These are phyloP conservation scores for Arothron firmamentum DNA, from an alignment of 2,113 vertebrate genomes.

Conservation along the genomic window DNA sequence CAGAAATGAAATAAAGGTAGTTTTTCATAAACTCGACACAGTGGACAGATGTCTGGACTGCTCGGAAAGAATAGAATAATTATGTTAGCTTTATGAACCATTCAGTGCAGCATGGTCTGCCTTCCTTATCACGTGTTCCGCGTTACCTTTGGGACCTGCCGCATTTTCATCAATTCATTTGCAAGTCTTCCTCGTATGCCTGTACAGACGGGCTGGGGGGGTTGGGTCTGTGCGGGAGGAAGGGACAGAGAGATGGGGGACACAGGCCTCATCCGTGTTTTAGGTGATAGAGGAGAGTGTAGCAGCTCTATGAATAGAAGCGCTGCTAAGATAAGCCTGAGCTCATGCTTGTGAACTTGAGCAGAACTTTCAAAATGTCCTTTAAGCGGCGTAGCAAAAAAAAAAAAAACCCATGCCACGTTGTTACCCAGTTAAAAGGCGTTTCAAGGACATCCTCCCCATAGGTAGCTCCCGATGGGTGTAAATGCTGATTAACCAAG, in stretches of 20 bases:
- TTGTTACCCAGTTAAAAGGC: conserved; percentile 12
- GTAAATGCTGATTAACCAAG: too few species aligned
- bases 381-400: conserved; percentile 8
- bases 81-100: conserved; percentile 56
- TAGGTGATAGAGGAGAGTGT: conserved; percentile 43
- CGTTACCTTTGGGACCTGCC: conserved; percentile 12
- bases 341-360: conserved; percentile 30
- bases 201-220: not conserved
- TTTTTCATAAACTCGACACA: not conserved
- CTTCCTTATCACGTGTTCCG: conserved; percentile 33
- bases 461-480: too few species aligned
- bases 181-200: conserved; percentile 26
- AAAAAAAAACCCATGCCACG: not conserved
- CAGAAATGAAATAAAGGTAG: not conserved
- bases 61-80: conserved; percentile 45
- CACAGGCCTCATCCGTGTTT: conserved; percentile 49
- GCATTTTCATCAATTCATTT: conserved; percentile 45
- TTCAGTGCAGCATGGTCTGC: conserved; percentile 31
- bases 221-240: conserved; percentile 9
- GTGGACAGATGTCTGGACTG: conserved; percentile 34
- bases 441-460: conserved; percentile 21
- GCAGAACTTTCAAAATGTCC: conserved; percentile 19
- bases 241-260: not conserved
- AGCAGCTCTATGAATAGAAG: conserved; percentile 55
- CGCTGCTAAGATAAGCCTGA: conserved; percentile 34